Evolutionary conservation across 2,113 vertebrate genomes (phyloP).

Genomic region (Conger conger): DNA sequence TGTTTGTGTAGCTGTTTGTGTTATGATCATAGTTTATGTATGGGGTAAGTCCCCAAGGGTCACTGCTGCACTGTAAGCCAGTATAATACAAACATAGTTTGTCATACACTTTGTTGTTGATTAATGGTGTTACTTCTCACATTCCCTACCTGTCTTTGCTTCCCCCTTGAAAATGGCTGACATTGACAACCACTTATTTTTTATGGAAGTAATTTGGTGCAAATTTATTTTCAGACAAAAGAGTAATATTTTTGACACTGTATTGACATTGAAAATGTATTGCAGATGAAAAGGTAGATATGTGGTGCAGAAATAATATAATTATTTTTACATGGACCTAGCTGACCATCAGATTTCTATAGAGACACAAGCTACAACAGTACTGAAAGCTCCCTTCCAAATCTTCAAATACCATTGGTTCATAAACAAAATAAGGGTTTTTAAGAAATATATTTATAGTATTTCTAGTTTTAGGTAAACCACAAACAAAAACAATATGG

Average conservation of each 20-base stretch:
- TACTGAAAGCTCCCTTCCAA: too few species aligned
- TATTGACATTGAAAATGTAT: too few species aligned
- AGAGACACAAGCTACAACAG: too few species aligned
- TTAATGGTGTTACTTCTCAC: neutral
- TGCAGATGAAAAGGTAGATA: too few species aligned
- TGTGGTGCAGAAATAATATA: too few species aligned
- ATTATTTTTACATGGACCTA: too few species aligned
- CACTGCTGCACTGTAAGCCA: neutral
- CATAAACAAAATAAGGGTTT: too few species aligned
- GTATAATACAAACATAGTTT: conserved; percentile 6
- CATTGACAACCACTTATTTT: neutral
- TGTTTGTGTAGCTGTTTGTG: neutral
- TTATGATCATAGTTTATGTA: neutral
- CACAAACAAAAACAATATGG: too few species aligned
- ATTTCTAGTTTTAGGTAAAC: too few species aligned
- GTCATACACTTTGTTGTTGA: conserved; percentile 4
- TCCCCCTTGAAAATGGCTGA: conserved; percentile 11
- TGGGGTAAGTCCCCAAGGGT: conserved; percentile 4
- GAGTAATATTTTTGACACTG: neutral
- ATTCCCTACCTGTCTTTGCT: neutral
- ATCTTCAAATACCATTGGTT: too few species aligned
- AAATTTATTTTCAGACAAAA: neutral
- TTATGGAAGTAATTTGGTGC: neutral
- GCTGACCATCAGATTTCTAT: too few species aligned
- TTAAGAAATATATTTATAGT: too few species aligned